Evolutionary conservation across 1,140 invertebrate genomes (phyloP), one percentile per base, ranked within the genome.

Genomic region (Drosophila grimshawi): DNA sequence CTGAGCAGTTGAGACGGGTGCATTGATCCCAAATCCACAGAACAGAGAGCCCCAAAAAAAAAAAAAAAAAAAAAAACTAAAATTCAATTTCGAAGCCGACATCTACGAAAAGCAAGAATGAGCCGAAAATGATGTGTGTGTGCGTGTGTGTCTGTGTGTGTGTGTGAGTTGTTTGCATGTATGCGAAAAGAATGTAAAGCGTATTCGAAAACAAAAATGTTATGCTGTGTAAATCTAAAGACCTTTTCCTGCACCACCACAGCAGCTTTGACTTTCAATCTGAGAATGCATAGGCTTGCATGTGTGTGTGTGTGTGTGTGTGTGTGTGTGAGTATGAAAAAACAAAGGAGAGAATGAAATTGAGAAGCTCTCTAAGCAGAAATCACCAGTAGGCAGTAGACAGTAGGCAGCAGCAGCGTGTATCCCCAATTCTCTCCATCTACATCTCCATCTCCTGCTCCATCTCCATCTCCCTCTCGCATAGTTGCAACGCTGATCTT

Each of bases 21-120:
- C 78, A 81, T 81, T 81, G 78, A 78, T 78, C 78, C 78, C 78
- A 76, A 62, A 66, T 32, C 19, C 46, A 43, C 46, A 76, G 53
- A 41, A 29, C 39, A 53, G 48, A 60, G 49, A 71, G 7, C 53
- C 49, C 32, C 57, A 3, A 33, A 33, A 33, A 33, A 43, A 43
- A 43, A n/a, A 39, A 19, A 19, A 19, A 72, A 19, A 19, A 19
- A 19, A 19, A 19, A 19, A 19, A 19, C 19, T 19, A 19, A 63
- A 76, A 59, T 55, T 67, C 1, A 59, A 51, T 66, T 66, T 53
- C 59, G 33, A 64, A 60, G 11, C 19, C 56, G 5, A 69, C 45
- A 57, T 66, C 61, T 76, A 56, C 61, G 72, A 65, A 43, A 52
- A 51, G n/a, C 37, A 61, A 61, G 59, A 62, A 49, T 29, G 45